Evolutionary conservation across 2,113 vertebrate species (phyloP), one percentile per base, ranked within the genome.

Genomic region (Oxygymnocypris stewartii): DNA sequence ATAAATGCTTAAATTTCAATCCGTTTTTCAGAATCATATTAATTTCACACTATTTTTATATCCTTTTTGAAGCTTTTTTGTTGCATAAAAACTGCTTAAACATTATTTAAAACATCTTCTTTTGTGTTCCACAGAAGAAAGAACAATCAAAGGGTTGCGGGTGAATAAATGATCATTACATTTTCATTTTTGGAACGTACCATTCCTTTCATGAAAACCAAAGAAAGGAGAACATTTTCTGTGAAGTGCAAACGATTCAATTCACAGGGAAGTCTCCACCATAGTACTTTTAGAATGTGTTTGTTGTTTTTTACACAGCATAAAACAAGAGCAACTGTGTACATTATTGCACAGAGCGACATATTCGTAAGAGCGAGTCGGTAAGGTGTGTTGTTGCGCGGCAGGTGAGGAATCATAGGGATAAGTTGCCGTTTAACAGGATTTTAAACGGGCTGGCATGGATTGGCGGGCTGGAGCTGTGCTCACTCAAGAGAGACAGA

Each of bases 371-470:
- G 28, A 74, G 61, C 11, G 9, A 14, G 67, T 47, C 28, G 20
- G 49, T 59, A 28, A 77, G 75, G 31, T 42, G 69, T 49, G 37
- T 25, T 47, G 61, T 47, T 71, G 74, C 31, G 20, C 51, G 12
- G 57, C 42, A 80, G 82, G 76, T 79, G 65, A 84, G 20, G 10
- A 71, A 61, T 31, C 28, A 8, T 80, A 23, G 67, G 35, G 54
- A 85, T 82, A 63, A 67, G 71, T 65, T 82, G 74, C 57, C 88
- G 51, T 89, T 90, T 84, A 90, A 89, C 84, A 86, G 88, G 79
- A 78, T 84, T 87, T 84, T 90, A 88, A 88, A 89, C 90, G 76
- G 65, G 87, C 69, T 76, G 61, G 78, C n/a, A 65, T 61, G 67
- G 40, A 81, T 67, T 40, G 8, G 14, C 13, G 84, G 18, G 44